Conservation (phyloP, 2,888 invertebrate genomes). For the Zaprionus obscuricornis region DNA sequence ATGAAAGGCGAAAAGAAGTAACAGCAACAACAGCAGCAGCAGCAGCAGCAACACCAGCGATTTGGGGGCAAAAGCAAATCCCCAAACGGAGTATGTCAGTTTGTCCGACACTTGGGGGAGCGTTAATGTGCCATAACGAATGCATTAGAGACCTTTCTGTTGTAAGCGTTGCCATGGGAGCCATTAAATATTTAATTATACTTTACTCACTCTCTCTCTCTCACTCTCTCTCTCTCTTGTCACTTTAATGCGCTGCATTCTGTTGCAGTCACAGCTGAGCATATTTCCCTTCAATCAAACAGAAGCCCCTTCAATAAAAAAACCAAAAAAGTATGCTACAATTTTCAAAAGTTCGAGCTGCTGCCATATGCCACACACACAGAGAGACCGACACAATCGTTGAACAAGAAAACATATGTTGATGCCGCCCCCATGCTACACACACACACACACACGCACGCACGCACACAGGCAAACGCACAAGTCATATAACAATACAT, state of each 20-base stretch:
- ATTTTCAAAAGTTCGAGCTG: constrained; percentile 30
- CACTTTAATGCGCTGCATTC: constrained; percentile 15
- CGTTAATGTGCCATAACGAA: constrained; percentile 77
- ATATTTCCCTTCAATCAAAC: constrained; percentile 20
- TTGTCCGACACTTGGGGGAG: constrained; percentile 59
- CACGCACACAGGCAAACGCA: background rate
- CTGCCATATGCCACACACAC: constrained; percentile 41
- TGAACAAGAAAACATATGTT: constrained; percentile 63
- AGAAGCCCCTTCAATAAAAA: no score
- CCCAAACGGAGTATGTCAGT: constrained; percentile 61
- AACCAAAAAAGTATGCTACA: constrained; percentile 56
- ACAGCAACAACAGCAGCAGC: constrained; percentile 38
- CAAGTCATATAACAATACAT: no score
- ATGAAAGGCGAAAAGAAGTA: no score
- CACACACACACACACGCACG: constrained; percentile 24
- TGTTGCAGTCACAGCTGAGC: constrained; percentile 2
- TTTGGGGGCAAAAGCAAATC: constrained; percentile 47
- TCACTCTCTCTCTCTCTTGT: no score
- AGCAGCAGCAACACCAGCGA: constrained; percentile 13
- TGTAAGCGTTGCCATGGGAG: constrained; percentile 2
- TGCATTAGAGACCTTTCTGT: constrained; percentile 65
- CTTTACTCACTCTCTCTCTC: constrained; percentile 18
- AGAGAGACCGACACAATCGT: constrained; percentile 3
- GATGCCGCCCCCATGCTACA: constrained; percentile 39
- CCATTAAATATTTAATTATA: constrained; percentile 71